These are phyloP conservation scores for Tiliqua scincoides DNA, from an alignment of 2,113 vertebrate genomes.

Conservation along the genomic window DNA sequence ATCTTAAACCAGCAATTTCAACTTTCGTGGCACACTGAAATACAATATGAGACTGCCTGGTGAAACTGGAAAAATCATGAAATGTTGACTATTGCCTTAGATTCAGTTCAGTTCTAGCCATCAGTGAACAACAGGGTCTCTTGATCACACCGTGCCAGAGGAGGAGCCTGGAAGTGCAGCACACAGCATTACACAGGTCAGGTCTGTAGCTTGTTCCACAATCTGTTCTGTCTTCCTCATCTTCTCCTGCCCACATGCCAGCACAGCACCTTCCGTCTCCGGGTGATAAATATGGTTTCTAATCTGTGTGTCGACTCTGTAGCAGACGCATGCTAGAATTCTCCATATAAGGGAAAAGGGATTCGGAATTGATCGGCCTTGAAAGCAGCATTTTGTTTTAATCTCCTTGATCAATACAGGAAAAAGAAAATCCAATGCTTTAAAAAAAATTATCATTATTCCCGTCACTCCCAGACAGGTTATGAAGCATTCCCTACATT, in stretches of 20 bases:
- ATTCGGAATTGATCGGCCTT: constrained; percentile 1
- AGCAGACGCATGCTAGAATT: not conserved
- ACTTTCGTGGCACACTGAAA: no score
- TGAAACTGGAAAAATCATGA: no score
- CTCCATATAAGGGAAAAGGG: constrained; percentile 6
- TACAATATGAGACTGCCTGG: no score
- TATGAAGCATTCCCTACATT: constrained; percentile 74
- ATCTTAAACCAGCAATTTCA: not conserved
- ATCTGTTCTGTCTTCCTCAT: not conserved
- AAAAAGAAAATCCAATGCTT: constrained; percentile 20
- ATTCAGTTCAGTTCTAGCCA: not conserved
- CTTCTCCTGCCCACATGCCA: not conserved
- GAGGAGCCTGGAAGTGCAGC: constrained; percentile 40
- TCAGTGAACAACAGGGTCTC: not conserved
- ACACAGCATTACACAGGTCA: not conserved
- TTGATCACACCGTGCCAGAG: not conserved
- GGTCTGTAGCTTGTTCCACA: not conserved
- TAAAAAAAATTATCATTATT: constrained; percentile 4
- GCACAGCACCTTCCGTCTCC: not conserved
- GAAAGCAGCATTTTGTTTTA: constrained; percentile 52
- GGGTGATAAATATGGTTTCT: not conserved
- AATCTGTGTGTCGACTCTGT: constrained; percentile 36
- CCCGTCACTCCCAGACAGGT: constrained; percentile 66
- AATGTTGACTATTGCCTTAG: no score
- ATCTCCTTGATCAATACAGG: constrained; percentile 45